A percentile compares a stretch with the other conserved stretches of the same genome.
Evolutionary conservation across 2,113 vertebrate genomes (phyloP).

Genomic region (Heterocephalus glaber): DNA sequence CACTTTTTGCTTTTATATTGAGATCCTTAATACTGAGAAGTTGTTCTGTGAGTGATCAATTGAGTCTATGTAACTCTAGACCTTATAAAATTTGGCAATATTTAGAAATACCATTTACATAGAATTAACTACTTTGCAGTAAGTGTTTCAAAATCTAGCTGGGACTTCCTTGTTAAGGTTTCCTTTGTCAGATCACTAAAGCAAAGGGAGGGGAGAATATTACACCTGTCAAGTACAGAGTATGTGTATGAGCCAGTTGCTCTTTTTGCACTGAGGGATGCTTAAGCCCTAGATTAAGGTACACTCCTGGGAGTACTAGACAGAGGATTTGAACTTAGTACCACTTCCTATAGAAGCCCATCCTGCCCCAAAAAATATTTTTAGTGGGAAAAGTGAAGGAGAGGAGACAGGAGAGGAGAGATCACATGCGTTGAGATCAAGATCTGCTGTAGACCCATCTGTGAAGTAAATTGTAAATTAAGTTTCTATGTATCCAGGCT

Average conservation of each 20-base stretch:
- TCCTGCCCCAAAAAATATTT: not conserved
- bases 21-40: slow-evolving; percentile 1
- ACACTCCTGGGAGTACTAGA: not conserved
- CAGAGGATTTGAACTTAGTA: not conserved
- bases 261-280: not conserved
- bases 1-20: not conserved
- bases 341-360: not conserved
- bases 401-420: not conserved
- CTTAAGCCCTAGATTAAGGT: not conserved
- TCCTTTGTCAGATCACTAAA: slow-evolving; percentile 8
- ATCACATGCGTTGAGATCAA: not conserved
- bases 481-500: not conserved
- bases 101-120: slow-evolving; percentile 49
- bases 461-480: not conserved
- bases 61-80: slow-evolving; percentile 42
- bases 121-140: slow-evolving; percentile 54
- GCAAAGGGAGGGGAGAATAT: not conserved
- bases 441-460: not conserved
- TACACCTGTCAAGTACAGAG: not conserved
- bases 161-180: not conserved
- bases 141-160: slow-evolving; percentile 35
- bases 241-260: not conserved
- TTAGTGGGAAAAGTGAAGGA: not conserved
- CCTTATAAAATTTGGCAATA: slow-evolving; percentile 32
- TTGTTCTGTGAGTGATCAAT: no score